Conservation (phyloP, 2,888 invertebrate genomes). For the Andrena bucephala region DNA sequence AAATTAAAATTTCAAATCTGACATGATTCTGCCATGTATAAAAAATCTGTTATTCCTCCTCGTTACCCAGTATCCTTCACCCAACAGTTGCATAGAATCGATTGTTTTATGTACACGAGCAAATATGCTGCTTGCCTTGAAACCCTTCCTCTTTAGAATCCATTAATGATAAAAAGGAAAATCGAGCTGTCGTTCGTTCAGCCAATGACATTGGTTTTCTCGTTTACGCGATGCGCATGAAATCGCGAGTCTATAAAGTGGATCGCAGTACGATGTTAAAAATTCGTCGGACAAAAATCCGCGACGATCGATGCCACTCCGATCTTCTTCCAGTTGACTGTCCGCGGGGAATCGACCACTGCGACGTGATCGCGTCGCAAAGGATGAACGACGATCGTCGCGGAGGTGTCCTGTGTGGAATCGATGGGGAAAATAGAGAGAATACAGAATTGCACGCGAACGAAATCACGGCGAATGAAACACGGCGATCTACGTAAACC, state of each 20-base stretch:
- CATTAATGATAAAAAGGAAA: slow-evolving; percentile 26
- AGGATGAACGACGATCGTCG: slow-evolving; percentile 32
- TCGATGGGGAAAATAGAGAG: slow-evolving; percentile 16
- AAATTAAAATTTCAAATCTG: not conserved
- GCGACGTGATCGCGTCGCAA: not conserved
- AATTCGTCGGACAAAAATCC: slow-evolving; percentile 30
- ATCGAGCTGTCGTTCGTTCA: slow-evolving; percentile 50
- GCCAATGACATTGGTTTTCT: slow-evolving; percentile 29
- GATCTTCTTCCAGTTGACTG: not conserved
- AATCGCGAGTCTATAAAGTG: slow-evolving; percentile 11
- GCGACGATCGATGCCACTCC: slow-evolving; percentile 23
- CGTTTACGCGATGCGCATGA: slow-evolving; percentile 1
- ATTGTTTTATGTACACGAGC: slow-evolving; percentile 14
- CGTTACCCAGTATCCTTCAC: not conserved
- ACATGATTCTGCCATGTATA: not conserved
- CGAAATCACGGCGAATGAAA: slow-evolving; percentile 45
- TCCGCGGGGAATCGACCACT: not conserved
- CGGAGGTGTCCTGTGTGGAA: slow-evolving; percentile 27
- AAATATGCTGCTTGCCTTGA: slow-evolving; percentile 4
- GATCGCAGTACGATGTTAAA: slow-evolving; percentile 12
- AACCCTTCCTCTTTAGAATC: slow-evolving; percentile 1
- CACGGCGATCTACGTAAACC: slow-evolving; percentile 44
- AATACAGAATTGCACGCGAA: slow-evolving; percentile 38
- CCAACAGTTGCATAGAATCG: not conserved
- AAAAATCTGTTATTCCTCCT: not conserved